Evolutionary conservation across 2,888 invertebrate genomes (phyloP).

Genomic region (Ormyrus pomaceus): DNA sequence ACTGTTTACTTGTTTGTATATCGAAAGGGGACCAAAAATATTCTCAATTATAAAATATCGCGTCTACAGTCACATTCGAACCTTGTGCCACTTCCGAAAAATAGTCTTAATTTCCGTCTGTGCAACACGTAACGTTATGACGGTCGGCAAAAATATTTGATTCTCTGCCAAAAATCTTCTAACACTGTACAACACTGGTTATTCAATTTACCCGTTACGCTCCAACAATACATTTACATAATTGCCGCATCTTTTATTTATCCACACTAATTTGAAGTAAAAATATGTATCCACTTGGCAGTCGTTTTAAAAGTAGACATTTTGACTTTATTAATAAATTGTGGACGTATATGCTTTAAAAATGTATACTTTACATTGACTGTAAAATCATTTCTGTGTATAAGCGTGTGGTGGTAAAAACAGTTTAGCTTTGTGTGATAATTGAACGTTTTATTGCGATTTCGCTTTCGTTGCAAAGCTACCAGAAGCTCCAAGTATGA

Average conservation of each 20-base stretch:
- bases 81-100: constrained; percentile 57
- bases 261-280: not conserved
- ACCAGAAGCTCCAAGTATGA: no score
- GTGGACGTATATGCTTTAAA: no score
- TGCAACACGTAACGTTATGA: constrained; percentile 42
- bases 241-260: constrained; percentile 4
- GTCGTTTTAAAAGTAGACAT: not conserved
- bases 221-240: constrained; percentile 26
- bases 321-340: not conserved
- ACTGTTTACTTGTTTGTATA: no score
- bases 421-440: no score
- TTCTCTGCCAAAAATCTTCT: constrained; percentile 48
- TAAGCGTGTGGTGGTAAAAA: no score
- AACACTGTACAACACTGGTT: constrained; percentile 41
- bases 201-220: constrained; percentile 44
- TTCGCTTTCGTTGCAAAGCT: no score
- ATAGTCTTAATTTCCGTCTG: constrained; percentile 48
- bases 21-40: not conserved
- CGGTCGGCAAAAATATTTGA: constrained; percentile 53
- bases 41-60: constrained; percentile 33
- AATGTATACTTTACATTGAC: no score
- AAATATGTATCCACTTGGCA: not conserved
- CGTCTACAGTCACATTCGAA: constrained; percentile 9
- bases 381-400: no score
- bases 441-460: no score